Evolutionary conservation across 1,140 invertebrate species (phyloP).

Genomic region (Eupristina koningsbergeri): DNA sequence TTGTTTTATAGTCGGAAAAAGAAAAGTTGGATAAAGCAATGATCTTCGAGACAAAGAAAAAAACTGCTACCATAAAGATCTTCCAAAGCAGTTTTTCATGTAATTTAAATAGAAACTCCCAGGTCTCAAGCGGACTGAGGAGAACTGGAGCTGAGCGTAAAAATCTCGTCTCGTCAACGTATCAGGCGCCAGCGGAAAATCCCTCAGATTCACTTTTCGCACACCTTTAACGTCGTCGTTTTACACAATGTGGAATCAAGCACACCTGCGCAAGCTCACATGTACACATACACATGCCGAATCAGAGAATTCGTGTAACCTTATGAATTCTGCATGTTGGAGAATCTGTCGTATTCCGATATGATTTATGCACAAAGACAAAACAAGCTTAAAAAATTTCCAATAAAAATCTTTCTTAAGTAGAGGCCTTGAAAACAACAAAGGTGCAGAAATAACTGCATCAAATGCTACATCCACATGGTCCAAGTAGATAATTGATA

Average conservation of each 20-base stretch:
- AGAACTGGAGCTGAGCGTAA: conserved; percentile 16
- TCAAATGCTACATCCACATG: no score
- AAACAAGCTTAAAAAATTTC: neutral
- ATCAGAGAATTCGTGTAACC: neutral
- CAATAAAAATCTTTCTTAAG: neutral
- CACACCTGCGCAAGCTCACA: neutral
- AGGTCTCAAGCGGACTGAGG: neutral
- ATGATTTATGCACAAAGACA: no score
- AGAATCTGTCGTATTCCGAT: no score
- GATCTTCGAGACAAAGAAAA: neutral
- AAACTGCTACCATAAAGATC: conserved; percentile 14
- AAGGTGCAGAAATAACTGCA: no score
- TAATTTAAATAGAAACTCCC: conserved; percentile 47
- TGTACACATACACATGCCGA: no score
- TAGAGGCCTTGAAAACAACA: neutral
- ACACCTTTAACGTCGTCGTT: neutral
- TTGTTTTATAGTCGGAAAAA: no score
- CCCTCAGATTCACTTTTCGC: conserved; percentile 45
- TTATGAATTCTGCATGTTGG: conserved; percentile 11
- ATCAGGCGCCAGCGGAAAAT: conserved; percentile 45
- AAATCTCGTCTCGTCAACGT: conserved; percentile 20
- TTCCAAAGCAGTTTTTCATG: conserved; percentile 38
- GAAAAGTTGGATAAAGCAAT: no score
- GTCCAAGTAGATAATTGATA: no score
- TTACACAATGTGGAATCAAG: neutral